Percentiles rank a stretch among this genome's conserved stretches.
Conservation (phyloP, 2,888 invertebrate species). For the Agrotis puta region DNA sequence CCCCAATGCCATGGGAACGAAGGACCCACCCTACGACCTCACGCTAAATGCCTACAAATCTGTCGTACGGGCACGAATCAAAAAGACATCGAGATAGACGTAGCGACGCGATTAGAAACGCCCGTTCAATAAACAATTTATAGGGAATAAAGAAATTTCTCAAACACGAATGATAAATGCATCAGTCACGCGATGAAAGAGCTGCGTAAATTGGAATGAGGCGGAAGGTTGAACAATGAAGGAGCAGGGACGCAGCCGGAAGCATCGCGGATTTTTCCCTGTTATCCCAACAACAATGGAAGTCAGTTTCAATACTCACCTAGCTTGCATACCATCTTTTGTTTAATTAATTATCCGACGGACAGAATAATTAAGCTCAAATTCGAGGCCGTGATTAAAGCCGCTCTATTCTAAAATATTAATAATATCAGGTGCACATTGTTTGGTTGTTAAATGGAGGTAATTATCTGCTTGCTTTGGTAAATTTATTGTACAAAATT, state of each 20-base stretch:
- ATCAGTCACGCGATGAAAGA: slow-evolving; percentile 83
- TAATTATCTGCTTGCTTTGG: slow-evolving; percentile 76
- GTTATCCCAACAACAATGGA: slow-evolving; percentile 85
- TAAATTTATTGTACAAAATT: slow-evolving; percentile 76
- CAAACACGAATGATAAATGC: slow-evolving; percentile 84
- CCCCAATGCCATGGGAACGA: slow-evolving; percentile 89
- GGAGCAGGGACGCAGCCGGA: slow-evolving; percentile 78
- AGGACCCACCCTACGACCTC: slow-evolving; percentile 76
- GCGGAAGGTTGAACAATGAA: slow-evolving; percentile 80
- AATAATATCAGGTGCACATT: slow-evolving; percentile 82
- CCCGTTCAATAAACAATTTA: slow-evolving; percentile 88
- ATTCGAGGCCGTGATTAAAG: slow-evolving; percentile 83
- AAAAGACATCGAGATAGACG: slow-evolving; percentile 86
- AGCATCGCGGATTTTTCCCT: slow-evolving; percentile 85
- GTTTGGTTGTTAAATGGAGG: slow-evolving; percentile 80
- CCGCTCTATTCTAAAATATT: slow-evolving; percentile 78
- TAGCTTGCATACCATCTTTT: slow-evolving; percentile 83
- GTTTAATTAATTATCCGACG: slow-evolving; percentile 88
- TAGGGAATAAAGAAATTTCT: slow-evolving; percentile 80
- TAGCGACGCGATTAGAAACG: slow-evolving; percentile 84
- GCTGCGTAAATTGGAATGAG: slow-evolving; percentile 82
- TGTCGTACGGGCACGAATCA: slow-evolving; percentile 83
- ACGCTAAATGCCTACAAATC: slow-evolving; percentile 88
- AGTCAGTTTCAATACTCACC: slow-evolving; percentile 80
- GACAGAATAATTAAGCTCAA: slow-evolving; percentile 86